Base-by-base conservation (phyloP, 2,797 vertebrate genomes). In the Falco columbarius region DNA sequence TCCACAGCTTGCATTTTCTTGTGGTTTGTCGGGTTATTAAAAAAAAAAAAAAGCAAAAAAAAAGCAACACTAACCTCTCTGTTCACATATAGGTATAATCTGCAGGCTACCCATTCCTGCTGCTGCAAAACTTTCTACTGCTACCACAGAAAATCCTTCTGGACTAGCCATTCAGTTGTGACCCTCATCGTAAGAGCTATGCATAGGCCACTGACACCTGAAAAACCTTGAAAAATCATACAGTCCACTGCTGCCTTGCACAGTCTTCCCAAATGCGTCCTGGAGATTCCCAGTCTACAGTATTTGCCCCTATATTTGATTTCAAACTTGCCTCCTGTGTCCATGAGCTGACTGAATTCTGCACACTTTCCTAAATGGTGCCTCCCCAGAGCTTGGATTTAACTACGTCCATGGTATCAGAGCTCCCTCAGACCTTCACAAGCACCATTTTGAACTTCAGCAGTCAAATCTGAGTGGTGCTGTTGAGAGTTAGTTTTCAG, bases 401-500 rank as follows among this genome's bases (percentile, higher is more conserved):
- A n/a, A 9, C 62, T 46, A 13, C 0, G 1, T 26, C 15, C 55
- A 38, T 2, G 4, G 19, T 26, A 27, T 54, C 20, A 42, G 36
- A 89, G 13, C 13, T 74, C 32, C 9, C 56, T 74, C 34, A 65
- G 21, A 46, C 55, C 38, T 70, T 68, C 63, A 23, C 0, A 0
- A 81, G 22, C 19, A 65, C 17, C 13, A 22, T 30, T 67, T 67
- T 63, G 38, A 89, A 42, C 40, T 30, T 56, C 76, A 40, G 40
- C 32, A 12, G 26, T 55, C 38, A 81, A 38, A 63, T 46, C 3
- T 34, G 12, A 9, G 42, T 62, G 34, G 3, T 9, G 1, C 0
- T 66, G 27, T 30, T 47, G 17, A 76, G 23, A 49, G 32, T 66
- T 61, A 30, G 19, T 38, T 68, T 71, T 88, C 47, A 30, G n/a